These are phyloP conservation scores for Lophius americanus DNA, from an alignment of 2,797 vertebrate species.

Conservation along the genomic window DNA sequence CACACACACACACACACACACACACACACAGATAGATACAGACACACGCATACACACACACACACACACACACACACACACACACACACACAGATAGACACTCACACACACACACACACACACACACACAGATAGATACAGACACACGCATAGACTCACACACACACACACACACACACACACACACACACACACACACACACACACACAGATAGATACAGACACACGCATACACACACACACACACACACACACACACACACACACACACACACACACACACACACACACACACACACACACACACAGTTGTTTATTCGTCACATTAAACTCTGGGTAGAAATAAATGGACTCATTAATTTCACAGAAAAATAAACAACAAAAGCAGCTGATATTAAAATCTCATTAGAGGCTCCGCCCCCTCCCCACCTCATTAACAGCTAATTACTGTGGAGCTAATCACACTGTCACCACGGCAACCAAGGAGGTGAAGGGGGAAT, in stretches of 20 bases:
- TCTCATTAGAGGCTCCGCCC: constrained; percentile 53
- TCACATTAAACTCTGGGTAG: background rate
- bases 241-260: constrained; percentile 14
- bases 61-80: constrained; percentile 25
- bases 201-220: too few species aligned
- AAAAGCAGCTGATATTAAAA: constrained; percentile 54
- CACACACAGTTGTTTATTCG: constrained; percentile 9
- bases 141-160: constrained; percentile 3
- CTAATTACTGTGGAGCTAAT: constrained; percentile 50
- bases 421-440: constrained; percentile 31
- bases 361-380: constrained; percentile 46
- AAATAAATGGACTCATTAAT: constrained; percentile 41
- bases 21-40: constrained; percentile 26
- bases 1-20: constrained; percentile 26
- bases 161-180: too few species aligned
- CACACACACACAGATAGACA: constrained; percentile 20
- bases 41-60: constrained; percentile 26
- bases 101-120: constrained; percentile 28
- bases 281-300: constrained; percentile 26
- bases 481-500: constrained; percentile 1
- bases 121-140: constrained; percentile 13
- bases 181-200: too few species aligned
- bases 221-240: too few species aligned
- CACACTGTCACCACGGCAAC: constrained; percentile 50
- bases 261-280: constrained; percentile 13